These are phyloP conservation scores for Melanostoma mellinum DNA, from an alignment of 2,888 invertebrate species.

Conservation along the genomic window DNA sequence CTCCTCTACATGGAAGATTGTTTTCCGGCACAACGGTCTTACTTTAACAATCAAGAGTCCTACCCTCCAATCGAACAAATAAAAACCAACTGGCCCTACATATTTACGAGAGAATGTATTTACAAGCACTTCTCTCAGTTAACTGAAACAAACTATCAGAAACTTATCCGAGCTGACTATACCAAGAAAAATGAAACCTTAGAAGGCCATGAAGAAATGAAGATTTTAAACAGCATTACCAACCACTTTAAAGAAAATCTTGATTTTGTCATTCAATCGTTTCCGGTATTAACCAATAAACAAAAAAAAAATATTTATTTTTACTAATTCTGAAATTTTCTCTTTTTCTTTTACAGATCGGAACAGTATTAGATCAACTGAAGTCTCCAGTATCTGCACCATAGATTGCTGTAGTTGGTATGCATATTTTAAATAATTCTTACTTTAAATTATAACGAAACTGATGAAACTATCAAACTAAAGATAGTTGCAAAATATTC, in stretches of 20 bases:
- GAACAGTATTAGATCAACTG: not conserved
- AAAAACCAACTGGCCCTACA: constrained; percentile 3
- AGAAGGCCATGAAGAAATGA: not conserved
- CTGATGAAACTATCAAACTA: no score
- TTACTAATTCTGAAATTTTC: constrained; percentile 22
- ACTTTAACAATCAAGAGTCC: constrained; percentile 11
- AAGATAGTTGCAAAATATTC: not conserved
- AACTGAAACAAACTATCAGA: not conserved
- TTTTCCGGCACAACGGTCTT: constrained; percentile 3
- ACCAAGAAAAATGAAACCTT: not conserved
- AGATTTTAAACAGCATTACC: not conserved
- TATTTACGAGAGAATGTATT: constrained; percentile 10
- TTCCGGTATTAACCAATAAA: constrained; percentile 16
- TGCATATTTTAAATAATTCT: constrained; percentile 1
- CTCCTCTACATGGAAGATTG: constrained; percentile 20
- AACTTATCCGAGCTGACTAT: constrained; percentile 8
- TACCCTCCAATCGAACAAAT: constrained; percentile 14
- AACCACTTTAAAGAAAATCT: constrained; percentile 6
- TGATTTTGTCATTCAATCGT: constrained; percentile 5
- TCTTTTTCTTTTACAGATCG: constrained; percentile 15
- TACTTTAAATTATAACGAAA: not conserved
- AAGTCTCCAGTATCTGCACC: constrained; percentile 2
- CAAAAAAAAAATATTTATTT: constrained; percentile 10
- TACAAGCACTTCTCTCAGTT: constrained; percentile 2
- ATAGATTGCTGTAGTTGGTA: constrained; percentile 6